Conservation (phyloP, 1,140 invertebrate species). For the Drosophila tropicalis region DNA sequence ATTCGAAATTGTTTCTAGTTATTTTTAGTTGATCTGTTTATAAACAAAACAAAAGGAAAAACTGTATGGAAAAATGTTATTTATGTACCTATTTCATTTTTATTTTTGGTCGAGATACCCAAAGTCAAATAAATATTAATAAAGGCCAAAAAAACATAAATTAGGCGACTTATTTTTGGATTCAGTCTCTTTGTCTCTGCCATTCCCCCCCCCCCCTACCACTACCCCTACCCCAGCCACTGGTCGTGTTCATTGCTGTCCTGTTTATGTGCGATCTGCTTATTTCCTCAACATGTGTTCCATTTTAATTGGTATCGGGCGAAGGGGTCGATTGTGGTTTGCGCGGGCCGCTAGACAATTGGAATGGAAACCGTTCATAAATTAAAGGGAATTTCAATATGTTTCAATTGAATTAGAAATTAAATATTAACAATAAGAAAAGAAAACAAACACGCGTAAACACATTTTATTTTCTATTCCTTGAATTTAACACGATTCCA, state of each 20-base stretch:
- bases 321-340: background rate
- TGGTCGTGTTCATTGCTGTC: no score
- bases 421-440: background rate
- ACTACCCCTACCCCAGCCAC: background rate
- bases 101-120: conserved; percentile 45
- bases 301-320: conserved; percentile 38
- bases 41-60: conserved; percentile 50
- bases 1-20: conserved; percentile 27
- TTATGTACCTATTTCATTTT: conserved; percentile 53
- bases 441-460: background rate
- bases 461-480: background rate
- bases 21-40: conserved; percentile 67
- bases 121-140: conserved; percentile 67
- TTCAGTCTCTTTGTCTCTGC: background rate
- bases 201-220: background rate
- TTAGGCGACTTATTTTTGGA: conserved; percentile 53
- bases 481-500: conserved; percentile 4
- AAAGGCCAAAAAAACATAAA: conserved; percentile 55
- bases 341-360: background rate
- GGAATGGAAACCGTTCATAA: conserved; percentile 1
- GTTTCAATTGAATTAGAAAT: conserved; percentile 10
- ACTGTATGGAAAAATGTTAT: conserved; percentile 35
- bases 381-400: conserved; percentile 8
- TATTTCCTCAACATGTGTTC: conserved; percentile 37
- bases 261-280: no score